A percentile compares a stretch with the other conserved stretches of the same genome.
Conservation (phyloP, 2,113 vertebrate genomes). For the Saguinus midas region DNA sequence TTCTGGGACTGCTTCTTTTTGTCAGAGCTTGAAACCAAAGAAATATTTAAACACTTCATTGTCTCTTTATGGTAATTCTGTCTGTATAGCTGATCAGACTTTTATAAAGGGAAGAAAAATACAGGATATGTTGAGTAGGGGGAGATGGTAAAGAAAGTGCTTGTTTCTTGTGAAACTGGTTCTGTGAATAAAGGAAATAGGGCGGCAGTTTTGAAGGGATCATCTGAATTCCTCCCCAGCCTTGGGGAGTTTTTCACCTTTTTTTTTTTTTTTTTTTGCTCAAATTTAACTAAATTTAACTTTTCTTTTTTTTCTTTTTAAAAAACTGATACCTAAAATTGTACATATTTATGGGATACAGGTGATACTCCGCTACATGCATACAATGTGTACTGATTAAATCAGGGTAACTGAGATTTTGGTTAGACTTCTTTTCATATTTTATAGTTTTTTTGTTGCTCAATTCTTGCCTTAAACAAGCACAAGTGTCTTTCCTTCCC, state of each 20-base stretch:
- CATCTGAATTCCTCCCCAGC: not conserved
- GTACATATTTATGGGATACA: not conserved
- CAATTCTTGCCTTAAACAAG: not conserved
- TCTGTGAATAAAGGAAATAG: not conserved
- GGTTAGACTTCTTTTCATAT: not conserved
- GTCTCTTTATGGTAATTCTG: conserved; percentile 47
- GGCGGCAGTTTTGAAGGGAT: not conserved
- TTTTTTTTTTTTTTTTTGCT: not conserved
- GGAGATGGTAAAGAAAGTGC: not conserved
- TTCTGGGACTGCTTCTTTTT: conserved; percentile 70
- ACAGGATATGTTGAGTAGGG: not conserved
- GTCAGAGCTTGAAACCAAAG: conserved; percentile 73
- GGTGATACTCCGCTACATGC: not conserved
- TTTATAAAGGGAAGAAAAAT: not conserved
- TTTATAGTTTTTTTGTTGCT: not conserved
- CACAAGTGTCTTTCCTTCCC: not conserved
- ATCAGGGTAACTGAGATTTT: not conserved
- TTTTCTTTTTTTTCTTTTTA: not conserved
- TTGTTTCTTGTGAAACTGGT: not conserved
- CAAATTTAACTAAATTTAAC: not conserved
- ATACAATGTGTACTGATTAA: not conserved
- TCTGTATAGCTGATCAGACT: conserved; percentile 33
- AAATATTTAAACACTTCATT: conserved; percentile 73
- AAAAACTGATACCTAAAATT: not conserved
- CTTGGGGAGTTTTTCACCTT: not conserved